phyloP scores from a whole-genome alignment of 2,888 invertebrate species.

The Byasa hedistus region DNA sequence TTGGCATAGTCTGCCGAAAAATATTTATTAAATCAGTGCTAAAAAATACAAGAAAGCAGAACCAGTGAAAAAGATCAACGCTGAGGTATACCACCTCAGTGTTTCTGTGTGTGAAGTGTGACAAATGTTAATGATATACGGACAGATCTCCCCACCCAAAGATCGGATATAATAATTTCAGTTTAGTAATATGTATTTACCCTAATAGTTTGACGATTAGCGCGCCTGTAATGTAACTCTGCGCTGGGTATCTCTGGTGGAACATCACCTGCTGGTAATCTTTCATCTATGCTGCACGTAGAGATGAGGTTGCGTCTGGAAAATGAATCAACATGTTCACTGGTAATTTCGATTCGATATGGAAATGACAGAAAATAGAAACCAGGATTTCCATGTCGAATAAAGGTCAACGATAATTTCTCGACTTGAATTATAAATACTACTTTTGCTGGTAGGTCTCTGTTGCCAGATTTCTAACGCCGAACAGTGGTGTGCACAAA shows the following conservation, averaged over 20 bases:
- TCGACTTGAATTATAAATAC: no score
- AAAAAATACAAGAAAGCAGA: no score
- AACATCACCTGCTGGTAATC: constrained; percentile 56
- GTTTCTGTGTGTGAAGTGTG: no score
- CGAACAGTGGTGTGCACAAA: no score
- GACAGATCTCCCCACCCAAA: no score
- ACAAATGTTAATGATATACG: no score
- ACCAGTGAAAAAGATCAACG: no score
- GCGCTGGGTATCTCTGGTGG: constrained; percentile 30
- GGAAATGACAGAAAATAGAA: no score
- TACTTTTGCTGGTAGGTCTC: no score
- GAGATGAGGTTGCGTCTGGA: constrained; percentile 29
- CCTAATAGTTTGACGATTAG: constrained; percentile 39
- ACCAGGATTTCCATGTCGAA: not conserved
- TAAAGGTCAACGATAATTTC: not conserved
- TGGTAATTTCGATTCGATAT: not conserved
- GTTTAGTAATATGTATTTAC: not conserved
- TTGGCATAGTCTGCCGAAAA: constrained; percentile 48
- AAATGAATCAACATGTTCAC: not conserved
- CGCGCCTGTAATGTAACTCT: constrained; percentile 40
- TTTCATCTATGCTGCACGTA: constrained; percentile 36
- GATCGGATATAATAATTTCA: no score
- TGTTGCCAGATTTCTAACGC: no score
- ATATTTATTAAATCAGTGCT: not conserved
- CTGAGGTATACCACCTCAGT: no score